These are phyloP conservation scores for Anomalospiza imberbis DNA, from an alignment of 2,797 vertebrate genomes.

Conservation along the genomic window DNA sequence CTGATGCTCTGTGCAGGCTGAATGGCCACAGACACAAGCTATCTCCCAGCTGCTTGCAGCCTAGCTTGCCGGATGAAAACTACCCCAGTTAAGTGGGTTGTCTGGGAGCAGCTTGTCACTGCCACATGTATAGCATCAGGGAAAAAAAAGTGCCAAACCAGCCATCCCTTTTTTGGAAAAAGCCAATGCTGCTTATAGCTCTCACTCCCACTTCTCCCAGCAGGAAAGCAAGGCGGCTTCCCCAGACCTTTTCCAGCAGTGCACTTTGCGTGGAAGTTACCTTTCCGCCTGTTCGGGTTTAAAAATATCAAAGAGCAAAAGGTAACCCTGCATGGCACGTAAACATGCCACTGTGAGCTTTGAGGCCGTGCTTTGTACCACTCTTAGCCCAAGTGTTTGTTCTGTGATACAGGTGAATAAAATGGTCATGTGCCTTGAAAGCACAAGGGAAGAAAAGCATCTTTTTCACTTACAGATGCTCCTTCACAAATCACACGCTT, in stretches of 20 bases:
- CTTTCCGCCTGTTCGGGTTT: neutral
- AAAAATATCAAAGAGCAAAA: neutral
- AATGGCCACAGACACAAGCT: conserved; percentile 46
- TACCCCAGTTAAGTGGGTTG: neutral
- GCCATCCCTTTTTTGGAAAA: conserved; percentile 55
- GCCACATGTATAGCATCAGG: neutral
- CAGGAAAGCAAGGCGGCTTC: neutral
- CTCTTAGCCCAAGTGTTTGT: neutral
- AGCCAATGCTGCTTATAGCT: neutral
- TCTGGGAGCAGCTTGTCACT: neutral
- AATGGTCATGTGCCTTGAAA: neutral
- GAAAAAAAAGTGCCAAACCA: neutral
- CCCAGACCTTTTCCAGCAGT: neutral
- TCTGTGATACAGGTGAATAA: neutral
- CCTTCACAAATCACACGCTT: neutral
- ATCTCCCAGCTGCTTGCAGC: neutral
- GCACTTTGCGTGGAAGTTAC: neutral
- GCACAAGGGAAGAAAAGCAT: neutral
- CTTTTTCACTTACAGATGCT: neutral
- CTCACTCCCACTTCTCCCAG: neutral
- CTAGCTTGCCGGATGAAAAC: conserved; percentile 14
- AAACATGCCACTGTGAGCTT: neutral
- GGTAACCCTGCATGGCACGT: fast-evolving
- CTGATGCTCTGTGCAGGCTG: conserved; percentile 39
- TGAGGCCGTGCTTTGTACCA: neutral